Conservation (phyloP, 2,797 vertebrate genomes). For the Tenualosa thibaudeaui region DNA sequence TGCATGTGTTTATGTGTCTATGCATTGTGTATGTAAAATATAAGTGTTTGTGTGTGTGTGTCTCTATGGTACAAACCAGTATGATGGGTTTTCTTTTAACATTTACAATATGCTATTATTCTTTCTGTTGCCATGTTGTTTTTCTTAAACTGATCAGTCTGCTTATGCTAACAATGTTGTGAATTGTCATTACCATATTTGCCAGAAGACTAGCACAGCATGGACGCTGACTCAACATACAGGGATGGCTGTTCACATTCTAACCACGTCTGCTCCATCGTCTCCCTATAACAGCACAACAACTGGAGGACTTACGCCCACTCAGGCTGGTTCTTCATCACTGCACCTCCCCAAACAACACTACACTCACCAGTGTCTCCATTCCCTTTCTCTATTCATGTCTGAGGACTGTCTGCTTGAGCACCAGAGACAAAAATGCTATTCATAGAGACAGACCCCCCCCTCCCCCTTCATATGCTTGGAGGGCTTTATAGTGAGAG, state of each 20-base stretch:
- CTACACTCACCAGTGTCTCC: neutral
- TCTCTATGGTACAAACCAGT: neutral
- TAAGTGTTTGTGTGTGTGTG: too few species aligned
- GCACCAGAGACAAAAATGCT: neutral
- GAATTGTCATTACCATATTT: too few species aligned
- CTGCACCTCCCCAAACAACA: neutral
- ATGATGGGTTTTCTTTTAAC: too few species aligned
- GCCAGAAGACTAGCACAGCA: neutral
- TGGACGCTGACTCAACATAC: neutral
- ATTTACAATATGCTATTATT: too few species aligned
- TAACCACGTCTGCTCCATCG: neutral
- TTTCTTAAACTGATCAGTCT: neutral
- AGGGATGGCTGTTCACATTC: neutral
- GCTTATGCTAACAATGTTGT: neutral
- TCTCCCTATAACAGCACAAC: neutral
- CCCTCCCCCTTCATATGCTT: neutral
- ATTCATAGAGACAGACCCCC: neutral
- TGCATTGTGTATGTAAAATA: too few species aligned
- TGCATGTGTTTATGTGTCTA: too few species aligned
- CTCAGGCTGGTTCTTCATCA: neutral
- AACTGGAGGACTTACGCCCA: neutral
- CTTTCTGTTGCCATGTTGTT: too few species aligned
- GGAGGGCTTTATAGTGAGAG: neutral
- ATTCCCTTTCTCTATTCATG: neutral
- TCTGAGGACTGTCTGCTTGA: neutral